Conservation (phyloP, 2,113 vertebrate species). For the Pomatorhinus ruficollis region DNA sequence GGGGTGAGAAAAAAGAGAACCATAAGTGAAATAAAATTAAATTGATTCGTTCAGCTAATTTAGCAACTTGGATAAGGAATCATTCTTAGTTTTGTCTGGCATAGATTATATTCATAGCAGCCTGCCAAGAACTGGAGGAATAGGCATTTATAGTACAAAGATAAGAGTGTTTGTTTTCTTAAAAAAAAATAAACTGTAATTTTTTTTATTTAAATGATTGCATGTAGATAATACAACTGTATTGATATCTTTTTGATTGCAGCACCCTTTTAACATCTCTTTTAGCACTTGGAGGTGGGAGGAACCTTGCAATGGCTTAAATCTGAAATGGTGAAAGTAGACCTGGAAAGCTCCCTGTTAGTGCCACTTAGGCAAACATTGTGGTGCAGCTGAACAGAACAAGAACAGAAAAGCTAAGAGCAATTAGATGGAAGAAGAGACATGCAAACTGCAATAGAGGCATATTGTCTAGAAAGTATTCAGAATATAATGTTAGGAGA, state of each 20-base stretch:
- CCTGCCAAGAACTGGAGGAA: neutral
- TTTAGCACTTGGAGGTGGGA: neutral
- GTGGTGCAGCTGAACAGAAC: neutral
- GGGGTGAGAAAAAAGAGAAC: neutral
- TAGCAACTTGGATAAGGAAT: neutral
- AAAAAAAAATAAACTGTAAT: neutral
- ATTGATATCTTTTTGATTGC: neutral
- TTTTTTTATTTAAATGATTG: neutral
- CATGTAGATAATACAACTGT: accelerated
- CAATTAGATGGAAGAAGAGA: neutral
- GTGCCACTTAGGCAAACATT: neutral
- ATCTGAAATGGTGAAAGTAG: neutral
- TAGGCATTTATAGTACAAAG: neutral
- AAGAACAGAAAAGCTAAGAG: neutral
- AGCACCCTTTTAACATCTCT: neutral
- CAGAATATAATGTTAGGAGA: neutral
- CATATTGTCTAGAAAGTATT: neutral
- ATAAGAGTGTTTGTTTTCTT: neutral
- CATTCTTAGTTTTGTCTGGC: neutral
- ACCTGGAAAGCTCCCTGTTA: neutral
- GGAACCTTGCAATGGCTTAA: neutral
- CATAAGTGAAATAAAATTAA: neutral
- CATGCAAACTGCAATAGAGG: neutral
- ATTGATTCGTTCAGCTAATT: neutral
- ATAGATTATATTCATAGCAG: neutral